These are phyloP conservation scores for Cyrtorhinus lividipennis DNA, from an alignment of 1,140 invertebrate genomes.

Conservation along the genomic window DNA sequence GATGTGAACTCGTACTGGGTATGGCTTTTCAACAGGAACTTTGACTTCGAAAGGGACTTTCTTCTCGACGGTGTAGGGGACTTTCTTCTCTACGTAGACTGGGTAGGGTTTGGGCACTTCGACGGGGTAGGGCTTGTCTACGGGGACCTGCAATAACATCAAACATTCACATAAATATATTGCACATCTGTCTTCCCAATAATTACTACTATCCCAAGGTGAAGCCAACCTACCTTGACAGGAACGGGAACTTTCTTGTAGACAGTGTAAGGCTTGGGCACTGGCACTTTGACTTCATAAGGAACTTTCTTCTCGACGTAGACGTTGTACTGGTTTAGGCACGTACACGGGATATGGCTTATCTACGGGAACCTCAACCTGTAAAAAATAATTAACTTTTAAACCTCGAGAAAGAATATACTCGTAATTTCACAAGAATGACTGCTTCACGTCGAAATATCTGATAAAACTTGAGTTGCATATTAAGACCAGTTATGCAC, in stretches of 20 bases:
- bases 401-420: too few relatives aligned
- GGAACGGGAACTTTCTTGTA: constrained; percentile 38
- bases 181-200: too few relatives aligned
- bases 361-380: constrained; percentile 30
- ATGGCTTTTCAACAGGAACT: constrained; percentile 39
- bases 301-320: constrained; percentile 29
- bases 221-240: constrained; percentile 34
- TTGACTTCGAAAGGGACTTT: constrained; percentile 35
- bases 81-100: constrained; percentile 49
- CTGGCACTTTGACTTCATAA: constrained; percentile 32
- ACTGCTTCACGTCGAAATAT: too few relatives aligned
- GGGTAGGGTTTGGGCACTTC: constrained; percentile 33
- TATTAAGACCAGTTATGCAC: too few relatives aligned
- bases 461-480: too few relatives aligned
- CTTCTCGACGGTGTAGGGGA: constrained; percentile 35
- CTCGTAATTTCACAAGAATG: too few relatives aligned
- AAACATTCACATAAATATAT: too few relatives aligned
- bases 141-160: neutral
- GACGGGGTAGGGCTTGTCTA: constrained; percentile 16
- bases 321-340: constrained; percentile 22
- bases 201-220: too few relatives aligned
- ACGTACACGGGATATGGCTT: constrained; percentile 24
- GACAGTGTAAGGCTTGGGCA: constrained; percentile 28
- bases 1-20: constrained; percentile 33
- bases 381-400: too few relatives aligned